Percentiles rank a stretch among this genome's conserved stretches.
Conservation (phyloP, 2,888 invertebrate species). For the Chrysomela aeneicollis region DNA sequence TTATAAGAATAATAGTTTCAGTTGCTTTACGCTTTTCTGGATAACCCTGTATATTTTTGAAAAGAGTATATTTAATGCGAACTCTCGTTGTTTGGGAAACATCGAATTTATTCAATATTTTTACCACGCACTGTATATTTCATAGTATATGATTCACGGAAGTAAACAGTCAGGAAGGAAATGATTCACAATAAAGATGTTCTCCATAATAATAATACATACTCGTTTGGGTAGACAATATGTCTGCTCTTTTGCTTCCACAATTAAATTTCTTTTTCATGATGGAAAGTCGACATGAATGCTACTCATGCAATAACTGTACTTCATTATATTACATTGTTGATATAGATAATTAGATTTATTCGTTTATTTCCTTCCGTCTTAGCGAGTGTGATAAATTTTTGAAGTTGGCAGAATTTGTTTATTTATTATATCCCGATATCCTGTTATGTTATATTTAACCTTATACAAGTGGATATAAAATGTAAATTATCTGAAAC, state of each 20-base stretch:
- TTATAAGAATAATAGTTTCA: too few species aligned
- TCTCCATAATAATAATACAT: conserved; percentile 20
- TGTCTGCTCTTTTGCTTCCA: conserved; percentile 37
- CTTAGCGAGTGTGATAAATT: not conserved
- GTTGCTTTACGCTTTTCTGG: too few species aligned
- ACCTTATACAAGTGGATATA: too few species aligned
- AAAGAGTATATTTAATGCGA: too few species aligned
- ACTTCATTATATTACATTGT: conserved; percentile 27
- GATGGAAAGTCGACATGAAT: conserved; percentile 46
- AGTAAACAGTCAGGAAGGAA: conserved; percentile 19
- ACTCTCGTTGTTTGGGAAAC: too few species aligned
- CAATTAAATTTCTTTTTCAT: conserved; percentile 49
- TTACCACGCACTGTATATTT: too few species aligned
- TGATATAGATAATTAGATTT: conserved; percentile 31
- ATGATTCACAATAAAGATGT: conserved; percentile 21
- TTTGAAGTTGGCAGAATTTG: too few species aligned
- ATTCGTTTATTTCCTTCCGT: conserved; percentile 38
- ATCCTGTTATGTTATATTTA: too few species aligned
- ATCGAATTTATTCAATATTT: too few species aligned
- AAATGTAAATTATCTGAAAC: too few species aligned
- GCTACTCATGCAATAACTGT: conserved; percentile 45
- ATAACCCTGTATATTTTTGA: too few species aligned
- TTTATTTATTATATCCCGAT: too few species aligned
- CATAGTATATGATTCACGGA: not conserved
- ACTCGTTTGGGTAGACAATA: conserved; percentile 29